Conservation (phyloP, 2,113 vertebrate genomes). For the Nibea albiflora region DNA sequence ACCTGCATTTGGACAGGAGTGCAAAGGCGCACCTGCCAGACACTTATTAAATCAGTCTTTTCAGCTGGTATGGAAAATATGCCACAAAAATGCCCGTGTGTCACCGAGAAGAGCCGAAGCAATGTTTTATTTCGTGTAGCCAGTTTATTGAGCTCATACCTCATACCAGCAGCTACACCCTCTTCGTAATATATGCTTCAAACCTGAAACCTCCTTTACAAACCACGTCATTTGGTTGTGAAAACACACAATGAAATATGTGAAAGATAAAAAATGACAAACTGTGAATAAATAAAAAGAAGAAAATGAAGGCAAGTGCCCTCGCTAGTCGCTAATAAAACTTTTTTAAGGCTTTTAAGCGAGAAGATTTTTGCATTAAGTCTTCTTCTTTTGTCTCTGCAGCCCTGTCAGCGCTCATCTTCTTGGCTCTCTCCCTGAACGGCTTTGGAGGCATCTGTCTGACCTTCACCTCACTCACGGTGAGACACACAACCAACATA, state of each 20-base stretch:
- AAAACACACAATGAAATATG: too few relatives aligned
- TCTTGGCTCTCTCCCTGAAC: conserved; percentile 91
- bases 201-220: too few relatives aligned
- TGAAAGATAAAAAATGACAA: too few relatives aligned
- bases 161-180: not conserved
- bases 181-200: not conserved
- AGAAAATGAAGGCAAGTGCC: too few relatives aligned
- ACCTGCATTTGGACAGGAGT: not conserved
- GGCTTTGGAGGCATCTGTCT: conserved; percentile 95
- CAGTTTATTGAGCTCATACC: not conserved
- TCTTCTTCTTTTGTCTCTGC: conserved; percentile 30
- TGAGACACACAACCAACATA: conserved; percentile 77
- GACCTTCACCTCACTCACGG: conserved; percentile 93
- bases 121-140: not conserved
- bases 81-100: not conserved
- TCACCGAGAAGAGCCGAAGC: not conserved
- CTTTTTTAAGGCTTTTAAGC: not conserved
- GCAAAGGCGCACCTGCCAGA: not conserved
- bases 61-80: not conserved
- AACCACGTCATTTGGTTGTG: too few relatives aligned
- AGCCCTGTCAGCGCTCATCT: conserved; percentile 90
- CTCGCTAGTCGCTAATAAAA: not conserved
- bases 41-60: not conserved
- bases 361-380: not conserved
- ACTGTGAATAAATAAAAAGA: too few relatives aligned